Percentiles rank a stretch among this genome's conserved stretches.
These are phyloP conservation scores for Tachuris rubrigastra DNA, from an alignment of 2,113 vertebrate genomes.

Conservation along the genomic window DNA sequence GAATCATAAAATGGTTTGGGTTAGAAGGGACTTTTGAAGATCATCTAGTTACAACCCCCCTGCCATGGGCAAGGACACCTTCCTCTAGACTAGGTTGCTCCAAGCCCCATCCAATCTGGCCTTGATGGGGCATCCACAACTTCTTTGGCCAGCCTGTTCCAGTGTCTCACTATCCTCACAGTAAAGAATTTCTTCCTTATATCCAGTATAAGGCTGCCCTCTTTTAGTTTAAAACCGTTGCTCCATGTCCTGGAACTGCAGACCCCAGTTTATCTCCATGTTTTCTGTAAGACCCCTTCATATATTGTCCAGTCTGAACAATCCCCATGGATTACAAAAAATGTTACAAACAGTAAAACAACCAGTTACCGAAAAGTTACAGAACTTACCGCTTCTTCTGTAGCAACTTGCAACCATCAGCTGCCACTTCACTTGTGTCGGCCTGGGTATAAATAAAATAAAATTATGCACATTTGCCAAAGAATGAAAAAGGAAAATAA, in stretches of 20 bases:
- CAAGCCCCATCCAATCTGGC: not conserved
- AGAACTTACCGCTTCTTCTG: conserved; percentile 86
- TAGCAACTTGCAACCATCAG: conserved; percentile 95
- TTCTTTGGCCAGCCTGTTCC: not conserved
- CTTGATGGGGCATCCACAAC: not conserved
- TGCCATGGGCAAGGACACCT: not conserved
- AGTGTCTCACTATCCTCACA: not conserved
- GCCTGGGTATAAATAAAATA: conserved; percentile 72
- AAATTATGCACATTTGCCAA: not conserved
- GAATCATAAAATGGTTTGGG: not conserved
- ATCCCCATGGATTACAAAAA: not conserved
- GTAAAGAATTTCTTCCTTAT: not conserved
- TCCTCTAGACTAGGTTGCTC: not conserved
- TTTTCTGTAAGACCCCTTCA: not conserved
- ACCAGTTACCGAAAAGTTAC: not conserved
- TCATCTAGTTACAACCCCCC: not conserved
- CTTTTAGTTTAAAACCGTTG: not conserved
- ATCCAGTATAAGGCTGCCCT: not conserved
- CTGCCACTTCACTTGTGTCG: conserved; percentile 91
- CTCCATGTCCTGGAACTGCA: not conserved
- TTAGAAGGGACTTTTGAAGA: not conserved
- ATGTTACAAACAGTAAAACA: not conserved
- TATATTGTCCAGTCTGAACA: not conserved
- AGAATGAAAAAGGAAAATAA: conserved; percentile 3
- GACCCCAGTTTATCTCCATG: not conserved